Conservation (phyloP, 2,113 vertebrate genomes). For the Anthoscopus minutus region DNA sequence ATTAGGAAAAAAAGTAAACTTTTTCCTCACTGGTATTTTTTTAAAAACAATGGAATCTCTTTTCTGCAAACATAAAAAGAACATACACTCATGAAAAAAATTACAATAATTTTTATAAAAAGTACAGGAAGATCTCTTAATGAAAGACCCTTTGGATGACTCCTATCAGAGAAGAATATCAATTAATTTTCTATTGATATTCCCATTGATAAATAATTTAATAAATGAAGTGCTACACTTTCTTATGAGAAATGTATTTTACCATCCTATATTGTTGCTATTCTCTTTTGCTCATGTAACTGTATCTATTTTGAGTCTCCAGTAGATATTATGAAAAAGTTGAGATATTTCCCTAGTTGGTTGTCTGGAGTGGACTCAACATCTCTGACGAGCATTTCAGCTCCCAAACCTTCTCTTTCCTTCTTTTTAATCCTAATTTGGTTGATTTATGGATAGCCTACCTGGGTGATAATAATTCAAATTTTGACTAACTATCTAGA, state of each 20-base stretch:
- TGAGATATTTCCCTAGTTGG: neutral
- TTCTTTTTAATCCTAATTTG: neutral
- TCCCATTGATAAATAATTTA: neutral
- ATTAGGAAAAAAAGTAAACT: accelerated
- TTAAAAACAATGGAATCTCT: neutral
- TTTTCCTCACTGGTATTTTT: neutral
- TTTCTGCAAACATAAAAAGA: neutral
- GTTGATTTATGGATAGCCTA: neutral
- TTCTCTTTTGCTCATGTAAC: neutral
- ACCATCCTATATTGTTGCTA: neutral
- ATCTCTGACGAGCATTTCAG: neutral
- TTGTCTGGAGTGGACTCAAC: neutral
- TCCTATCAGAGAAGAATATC: neutral
- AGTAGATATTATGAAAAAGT: neutral
- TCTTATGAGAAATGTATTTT: neutral
- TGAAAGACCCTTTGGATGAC: neutral
- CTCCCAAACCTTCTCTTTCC: neutral
- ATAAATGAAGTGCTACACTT: neutral
- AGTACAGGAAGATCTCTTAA: neutral
- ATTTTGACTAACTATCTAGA: neutral
- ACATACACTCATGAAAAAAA: neutral
- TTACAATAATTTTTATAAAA: neutral
- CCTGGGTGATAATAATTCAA: neutral
- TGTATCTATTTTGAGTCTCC: neutral
- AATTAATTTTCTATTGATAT: neutral